Evolutionary conservation across 2,888 invertebrate species (phyloP), one percentile per base, ranked within the genome.

Genomic region (Papilio gigon): DNA sequence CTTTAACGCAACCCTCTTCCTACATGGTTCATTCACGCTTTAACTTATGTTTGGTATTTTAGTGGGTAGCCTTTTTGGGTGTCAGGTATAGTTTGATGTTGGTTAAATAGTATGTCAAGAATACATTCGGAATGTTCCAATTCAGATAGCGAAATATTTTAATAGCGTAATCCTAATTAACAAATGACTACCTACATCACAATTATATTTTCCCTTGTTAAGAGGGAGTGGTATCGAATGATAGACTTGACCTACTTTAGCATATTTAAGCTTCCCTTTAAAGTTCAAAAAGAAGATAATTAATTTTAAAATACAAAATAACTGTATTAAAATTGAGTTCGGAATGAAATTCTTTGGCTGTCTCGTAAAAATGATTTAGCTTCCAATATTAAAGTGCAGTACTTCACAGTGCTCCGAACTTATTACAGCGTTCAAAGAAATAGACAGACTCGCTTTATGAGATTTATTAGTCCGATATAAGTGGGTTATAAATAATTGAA

Each of bases 401-500:
- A 33, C 59, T 68, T 59, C 63, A 68, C 42, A 60, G 53, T 60
- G 60, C 61, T 69, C 53, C 44, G 62, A 58, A 63, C 56, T 63
- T 68, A 68, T 68, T 67, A 67, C 61, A 53, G 30, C 53, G 67
- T 67, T 61, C 67, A 67, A 61, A 67, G 67, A 67, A 67, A 67
- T 67, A 67, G 67, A 67, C 64, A 53, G 53, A 17, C 37, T 53
- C 64, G 53, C 53, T 53, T 50, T 63, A 63, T 22, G 27, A 50
- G 63, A 63, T 63, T 63, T 63, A 63, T 63, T 63, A 47, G 47
- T 33, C 63, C 33, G 47, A 63, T 50, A 62, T 53, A 53, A 53
- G 53, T 53, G 53, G 53, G 53, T 53, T 53, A 53, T 53, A 53
- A 53, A 53, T 53, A 30, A 30, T 53, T 53, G 53, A 53, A 53